Conservation (phyloP, 92 coral and sea anemone species). For the Pocillopora grandis region DNA sequence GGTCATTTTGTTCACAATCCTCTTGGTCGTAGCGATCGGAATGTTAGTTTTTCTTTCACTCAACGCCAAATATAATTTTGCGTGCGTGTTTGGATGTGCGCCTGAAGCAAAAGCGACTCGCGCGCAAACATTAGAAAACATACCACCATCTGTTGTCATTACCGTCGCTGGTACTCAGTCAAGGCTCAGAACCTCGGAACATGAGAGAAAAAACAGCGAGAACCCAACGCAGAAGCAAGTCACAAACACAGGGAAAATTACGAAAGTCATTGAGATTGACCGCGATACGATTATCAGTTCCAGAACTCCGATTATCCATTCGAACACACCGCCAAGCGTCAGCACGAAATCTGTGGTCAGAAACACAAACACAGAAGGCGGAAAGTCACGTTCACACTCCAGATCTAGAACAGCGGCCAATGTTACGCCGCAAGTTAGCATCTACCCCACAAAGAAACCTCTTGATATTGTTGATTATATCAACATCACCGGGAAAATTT, state of each 20-base stretch:
- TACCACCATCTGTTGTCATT: background rate
- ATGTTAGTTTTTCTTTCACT: constrained; percentile 74
- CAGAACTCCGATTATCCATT: background rate
- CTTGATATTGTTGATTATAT: background rate
- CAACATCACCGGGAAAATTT: constrained; percentile 8
- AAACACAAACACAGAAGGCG: background rate
- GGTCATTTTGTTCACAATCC: constrained; percentile 57
- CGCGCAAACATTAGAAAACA: background rate
- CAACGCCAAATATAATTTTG: constrained; percentile 70
- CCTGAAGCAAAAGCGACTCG: background rate
- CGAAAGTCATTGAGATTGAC: constrained; percentile 11
- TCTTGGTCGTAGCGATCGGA: constrained; percentile 60
- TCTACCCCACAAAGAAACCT: constrained; percentile 4
- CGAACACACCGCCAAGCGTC: constrained; percentile 3
- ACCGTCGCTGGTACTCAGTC: background rate
- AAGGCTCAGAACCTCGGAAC: background rate
- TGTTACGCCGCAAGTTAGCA: background rate
- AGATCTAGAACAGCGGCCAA: background rate
- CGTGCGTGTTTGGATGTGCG: constrained; percentile 70
- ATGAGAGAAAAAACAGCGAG: background rate
- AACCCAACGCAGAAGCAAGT: background rate
- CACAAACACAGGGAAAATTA: background rate
- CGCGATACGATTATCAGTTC: background rate
- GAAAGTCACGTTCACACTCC: background rate
- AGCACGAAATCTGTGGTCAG: background rate